These are phyloP conservation scores for Crotophaga sulcirostris DNA, from an alignment of 2,113 vertebrate genomes.

Conservation along the genomic window DNA sequence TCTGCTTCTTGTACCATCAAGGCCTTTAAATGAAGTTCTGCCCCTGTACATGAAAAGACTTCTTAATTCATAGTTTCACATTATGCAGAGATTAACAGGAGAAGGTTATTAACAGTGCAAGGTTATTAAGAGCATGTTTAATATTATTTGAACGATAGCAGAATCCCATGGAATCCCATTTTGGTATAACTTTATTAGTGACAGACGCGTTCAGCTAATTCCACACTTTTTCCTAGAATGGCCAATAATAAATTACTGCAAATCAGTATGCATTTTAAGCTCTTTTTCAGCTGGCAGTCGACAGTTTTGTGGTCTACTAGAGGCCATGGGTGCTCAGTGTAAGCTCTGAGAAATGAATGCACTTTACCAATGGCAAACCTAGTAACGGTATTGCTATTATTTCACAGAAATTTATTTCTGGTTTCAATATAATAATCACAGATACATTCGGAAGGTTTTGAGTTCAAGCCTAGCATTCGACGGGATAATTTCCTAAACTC, in stretches of 20 bases:
- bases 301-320: slow-evolving; percentile 1
- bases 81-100: slow-evolving; percentile 45
- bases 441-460: background rate
- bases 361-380: background rate
- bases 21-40: slow-evolving; percentile 39
- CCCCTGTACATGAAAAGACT: slow-evolving; percentile 40
- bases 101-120: slow-evolving; percentile 53
- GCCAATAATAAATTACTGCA: slow-evolving; percentile 14
- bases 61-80: slow-evolving; percentile 35
- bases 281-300: background rate
- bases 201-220: slow-evolving; percentile 19
- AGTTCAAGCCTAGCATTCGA: background rate
- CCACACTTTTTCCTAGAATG: slow-evolving; percentile 23
- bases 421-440: background rate
- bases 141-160: slow-evolving; percentile 31
- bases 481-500: background rate
- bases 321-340: background rate
- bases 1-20: slow-evolving; percentile 12
- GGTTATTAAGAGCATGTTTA: slow-evolving; percentile 52
- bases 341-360: background rate
- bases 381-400: background rate
- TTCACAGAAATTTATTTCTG: background rate
- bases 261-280: slow-evolving; percentile 39
- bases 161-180: slow-evolving; percentile 42
- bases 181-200: background rate